A percentile compares a stretch with the other conserved stretches of the same genome.
Conservation (phyloP, 2,113 vertebrate genomes). For the Anarrhichthys ocellatus region DNA sequence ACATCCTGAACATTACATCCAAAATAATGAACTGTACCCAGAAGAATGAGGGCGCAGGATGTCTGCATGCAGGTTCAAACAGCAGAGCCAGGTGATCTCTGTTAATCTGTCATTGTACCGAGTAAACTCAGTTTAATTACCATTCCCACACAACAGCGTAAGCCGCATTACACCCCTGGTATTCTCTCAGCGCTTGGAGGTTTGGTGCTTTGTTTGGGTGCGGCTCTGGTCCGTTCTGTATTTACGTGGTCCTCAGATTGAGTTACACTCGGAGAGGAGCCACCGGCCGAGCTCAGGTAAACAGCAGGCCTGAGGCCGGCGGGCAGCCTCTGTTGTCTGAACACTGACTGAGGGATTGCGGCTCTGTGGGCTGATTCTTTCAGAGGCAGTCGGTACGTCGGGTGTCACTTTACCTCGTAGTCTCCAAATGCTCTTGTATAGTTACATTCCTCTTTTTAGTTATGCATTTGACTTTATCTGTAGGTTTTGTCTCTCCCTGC, state of each 20-base stretch:
- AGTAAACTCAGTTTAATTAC: slow-evolving; percentile 51
- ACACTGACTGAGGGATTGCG: background rate
- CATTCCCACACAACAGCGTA: slow-evolving; percentile 43
- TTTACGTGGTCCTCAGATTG: slow-evolving; percentile 41
- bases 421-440: background rate
- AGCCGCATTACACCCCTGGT: slow-evolving; percentile 15
- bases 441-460: background rate
- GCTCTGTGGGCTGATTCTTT: background rate
- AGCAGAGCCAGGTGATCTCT: slow-evolving; percentile 14
- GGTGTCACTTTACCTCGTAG: background rate
- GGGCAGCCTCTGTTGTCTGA: slow-evolving; percentile 6
- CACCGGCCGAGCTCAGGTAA: slow-evolving; percentile 54
- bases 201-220: slow-evolving; percentile 55
- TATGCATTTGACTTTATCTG: background rate
- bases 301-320: slow-evolving; percentile 23
- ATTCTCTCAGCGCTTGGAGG: background rate
- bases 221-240: slow-evolving; percentile 32
- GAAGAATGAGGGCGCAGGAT: slow-evolving; percentile 41
- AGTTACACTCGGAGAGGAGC: slow-evolving; percentile 66
- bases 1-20: slow-evolving; percentile 26
- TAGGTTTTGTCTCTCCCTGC: no score
- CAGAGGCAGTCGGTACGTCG: background rate
- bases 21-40: slow-evolving; percentile 10
- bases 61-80: slow-evolving; percentile 27
- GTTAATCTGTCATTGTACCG: slow-evolving; percentile 36